These are phyloP conservation scores for Ochropleura plecta DNA, from an alignment of 2,888 invertebrate genomes.

Conservation along the genomic window DNA sequence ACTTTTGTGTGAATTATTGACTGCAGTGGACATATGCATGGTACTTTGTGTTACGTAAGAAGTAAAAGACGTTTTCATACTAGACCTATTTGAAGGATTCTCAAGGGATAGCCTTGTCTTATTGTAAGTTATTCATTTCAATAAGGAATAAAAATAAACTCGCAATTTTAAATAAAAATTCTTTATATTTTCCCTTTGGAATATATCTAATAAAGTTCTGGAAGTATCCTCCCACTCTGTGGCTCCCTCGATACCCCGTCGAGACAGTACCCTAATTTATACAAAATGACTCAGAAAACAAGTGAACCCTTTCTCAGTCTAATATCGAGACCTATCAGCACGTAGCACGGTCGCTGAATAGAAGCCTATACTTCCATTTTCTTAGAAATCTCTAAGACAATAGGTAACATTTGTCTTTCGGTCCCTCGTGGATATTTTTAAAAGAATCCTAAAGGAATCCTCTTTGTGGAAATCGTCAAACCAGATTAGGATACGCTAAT, in stretches of 20 bases:
- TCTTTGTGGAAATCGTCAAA: constrained; percentile 53
- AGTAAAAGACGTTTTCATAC: neutral
- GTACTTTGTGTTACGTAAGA: constrained; percentile 10
- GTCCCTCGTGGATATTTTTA: constrained; percentile 39
- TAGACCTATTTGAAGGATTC: neutral
- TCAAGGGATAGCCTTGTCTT: neutral
- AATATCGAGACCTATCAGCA: constrained; percentile 37
- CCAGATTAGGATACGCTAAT: constrained; percentile 47
- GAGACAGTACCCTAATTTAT: constrained; percentile 35
- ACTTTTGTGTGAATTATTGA: constrained; percentile 26
- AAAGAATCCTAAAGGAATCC: constrained; percentile 39
- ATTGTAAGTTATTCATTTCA: neutral
- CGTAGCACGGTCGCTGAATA: constrained; percentile 29
- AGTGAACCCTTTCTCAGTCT: constrained; percentile 42
- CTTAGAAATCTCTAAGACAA: constrained; percentile 40
- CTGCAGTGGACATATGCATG: constrained; percentile 7
- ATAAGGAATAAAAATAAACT: neutral
- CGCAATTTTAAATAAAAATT: neutral
- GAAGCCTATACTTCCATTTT: constrained; percentile 32
- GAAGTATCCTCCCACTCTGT: neutral
- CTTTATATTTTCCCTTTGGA: neutral
- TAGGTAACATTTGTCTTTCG: constrained; percentile 20
- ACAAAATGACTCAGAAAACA: constrained; percentile 36
- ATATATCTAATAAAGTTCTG: constrained; percentile 10
- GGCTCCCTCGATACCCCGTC: neutral